Evolutionary conservation across 2,888 invertebrate species (phyloP), one percentile per base, ranked within the genome.

Genomic region (Micoletzkya japonica): DNA sequence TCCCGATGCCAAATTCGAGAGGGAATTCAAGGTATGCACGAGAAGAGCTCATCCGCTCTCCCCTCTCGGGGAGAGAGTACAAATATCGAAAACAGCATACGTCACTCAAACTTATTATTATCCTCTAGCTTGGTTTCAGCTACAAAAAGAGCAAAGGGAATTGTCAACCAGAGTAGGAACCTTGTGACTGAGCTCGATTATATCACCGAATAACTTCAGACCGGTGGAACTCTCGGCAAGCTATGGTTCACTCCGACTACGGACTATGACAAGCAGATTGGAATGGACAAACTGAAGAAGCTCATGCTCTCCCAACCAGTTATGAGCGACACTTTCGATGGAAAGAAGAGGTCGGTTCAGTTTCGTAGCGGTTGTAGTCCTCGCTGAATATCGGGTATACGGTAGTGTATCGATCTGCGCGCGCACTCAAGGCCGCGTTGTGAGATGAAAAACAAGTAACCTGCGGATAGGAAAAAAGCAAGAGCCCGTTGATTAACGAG

Each of bases 1-100:
- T 67, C 84, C 84, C 28, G 84, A 84, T 75, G 84, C 84, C 28
- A 80, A 82, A 70, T 84, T 85, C 64, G 78, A 81, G 63, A 74
- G 84, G 39, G 76, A 80, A 66, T 84, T 81, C 71, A 82, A 82
- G 74, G 84, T 84, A 58, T 58, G 50, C 0, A 44, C 44, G 44
- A 44, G 44, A 44, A 44, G 44, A 14, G 44, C 44, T 14, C 44
- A 44, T n/a, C n/a, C n/a, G n/a, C n/a, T n/a, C n/a, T n/a, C n/a
- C n/a, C n/a, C n/a, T n/a, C n/a, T n/a, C n/a, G n/a, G n/a, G n/a
- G n/a, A n/a, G n/a, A n/a, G n/a, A n/a, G n/a, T n/a, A n/a, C n/a
- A n/a, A n/a, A n/a, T n/a, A n/a, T n/a, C n/a, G n/a, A n/a, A n/a
- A n/a, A n/a, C n/a, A n/a, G n/a, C n/a, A n/a, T n/a, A n/a, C n/a